Conservation (phyloP, 2,888 invertebrate genomes). For the Scrobipalpa costella region DNA sequence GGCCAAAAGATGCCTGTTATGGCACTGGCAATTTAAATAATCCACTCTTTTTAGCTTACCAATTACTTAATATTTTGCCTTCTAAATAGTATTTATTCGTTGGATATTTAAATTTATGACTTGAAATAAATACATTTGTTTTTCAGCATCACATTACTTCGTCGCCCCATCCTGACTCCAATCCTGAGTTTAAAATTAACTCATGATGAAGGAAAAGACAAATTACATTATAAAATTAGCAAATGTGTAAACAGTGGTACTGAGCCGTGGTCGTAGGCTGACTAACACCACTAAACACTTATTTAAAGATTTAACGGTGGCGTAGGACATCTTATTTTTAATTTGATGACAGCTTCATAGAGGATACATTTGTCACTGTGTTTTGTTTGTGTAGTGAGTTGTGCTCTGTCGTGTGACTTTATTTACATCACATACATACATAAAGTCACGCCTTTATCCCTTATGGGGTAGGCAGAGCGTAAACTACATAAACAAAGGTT, state of each 20-base stretch:
- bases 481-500: no score
- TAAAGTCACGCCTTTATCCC: no score
- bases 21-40: no score
- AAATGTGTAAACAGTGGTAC: slow-evolving; percentile 17
- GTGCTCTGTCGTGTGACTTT: no score
- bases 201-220: slow-evolving; percentile 12
- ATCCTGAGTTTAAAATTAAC: slow-evolving; percentile 8
- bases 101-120: no score
- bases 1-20: no score
- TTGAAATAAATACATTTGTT: background rate
- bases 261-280: slow-evolving; percentile 20
- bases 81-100: no score
- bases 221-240: slow-evolving; percentile 25
- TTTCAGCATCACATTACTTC: background rate
- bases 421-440: no score
- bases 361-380: slow-evolving; percentile 10
- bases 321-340: slow-evolving; percentile 23
- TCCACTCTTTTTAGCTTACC: no score
- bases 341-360: slow-evolving; percentile 21
- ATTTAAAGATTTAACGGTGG: slow-evolving; percentile 34
- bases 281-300: slow-evolving; percentile 25
- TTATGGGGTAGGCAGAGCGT: no score
- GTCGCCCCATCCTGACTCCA: background rate
- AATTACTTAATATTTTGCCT: no score
- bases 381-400: background rate